These are phyloP conservation scores for Ashinkailepas kermadecensis DNA, from an alignment of 2,888 invertebrate species.

Conservation along the genomic window DNA sequence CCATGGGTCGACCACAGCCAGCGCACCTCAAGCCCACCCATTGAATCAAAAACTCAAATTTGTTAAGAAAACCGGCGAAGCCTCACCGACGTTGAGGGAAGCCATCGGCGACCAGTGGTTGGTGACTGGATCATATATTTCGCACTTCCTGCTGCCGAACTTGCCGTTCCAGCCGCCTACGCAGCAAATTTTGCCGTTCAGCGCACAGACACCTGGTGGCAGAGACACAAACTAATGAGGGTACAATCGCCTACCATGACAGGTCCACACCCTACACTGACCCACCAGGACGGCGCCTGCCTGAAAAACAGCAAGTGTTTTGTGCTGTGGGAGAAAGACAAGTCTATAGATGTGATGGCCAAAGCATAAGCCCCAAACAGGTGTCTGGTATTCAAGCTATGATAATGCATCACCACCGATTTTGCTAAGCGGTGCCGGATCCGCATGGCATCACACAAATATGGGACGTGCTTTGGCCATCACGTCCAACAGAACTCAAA, in stretches of 20 bases:
- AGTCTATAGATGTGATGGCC: neutral
- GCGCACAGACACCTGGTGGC: constrained; percentile 53
- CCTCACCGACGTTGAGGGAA: constrained; percentile 55
- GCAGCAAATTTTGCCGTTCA: constrained; percentile 60
- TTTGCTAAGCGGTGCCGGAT: too few species aligned
- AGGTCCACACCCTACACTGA: too few species aligned
- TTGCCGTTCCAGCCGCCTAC: constrained; percentile 73
- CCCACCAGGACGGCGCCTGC: neutral
- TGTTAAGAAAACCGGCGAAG: too few species aligned
- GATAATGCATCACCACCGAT: too few species aligned
- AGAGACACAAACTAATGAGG: constrained; percentile 20
- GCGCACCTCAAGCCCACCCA: too few species aligned
- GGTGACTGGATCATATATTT: constrained; percentile 56
- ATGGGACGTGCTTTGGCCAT: too few species aligned
- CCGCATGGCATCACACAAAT: too few species aligned
- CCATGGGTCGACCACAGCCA: too few species aligned
- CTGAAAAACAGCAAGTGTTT: neutral
- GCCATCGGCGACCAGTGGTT: constrained; percentile 61
- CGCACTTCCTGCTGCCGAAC: constrained; percentile 61
- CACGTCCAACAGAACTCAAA: too few species aligned
- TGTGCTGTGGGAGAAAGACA: neutral
- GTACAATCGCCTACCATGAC: neutral
- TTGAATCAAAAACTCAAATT: too few species aligned
- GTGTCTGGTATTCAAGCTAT: neutral
- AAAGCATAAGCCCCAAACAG: neutral